Evolutionary conservation across 2,888 invertebrate genomes (phyloP).

Genomic region (Idaea biselata): DNA sequence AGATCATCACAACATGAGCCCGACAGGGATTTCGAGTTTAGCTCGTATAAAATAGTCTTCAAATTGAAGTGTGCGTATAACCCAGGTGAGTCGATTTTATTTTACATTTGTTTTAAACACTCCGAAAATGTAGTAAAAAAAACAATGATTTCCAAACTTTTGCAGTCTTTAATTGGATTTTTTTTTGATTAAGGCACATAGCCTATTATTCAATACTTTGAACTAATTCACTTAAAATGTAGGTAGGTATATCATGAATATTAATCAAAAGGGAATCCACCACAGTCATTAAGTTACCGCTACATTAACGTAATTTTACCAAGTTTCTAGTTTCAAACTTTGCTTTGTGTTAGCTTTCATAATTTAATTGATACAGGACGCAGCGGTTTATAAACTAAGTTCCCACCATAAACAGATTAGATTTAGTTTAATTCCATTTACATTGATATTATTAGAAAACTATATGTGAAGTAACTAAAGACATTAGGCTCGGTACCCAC

Average conservation of each 20-base stretch:
- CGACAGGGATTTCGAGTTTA: too few species aligned
- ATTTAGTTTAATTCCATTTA: neutral
- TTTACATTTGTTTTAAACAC: too few species aligned
- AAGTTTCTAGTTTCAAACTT: constrained; percentile 1
- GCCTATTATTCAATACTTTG: too few species aligned
- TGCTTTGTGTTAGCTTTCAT: neutral
- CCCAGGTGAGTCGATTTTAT: too few species aligned
- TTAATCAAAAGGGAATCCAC: neutral
- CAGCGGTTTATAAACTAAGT: neutral
- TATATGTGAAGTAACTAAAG: neutral
- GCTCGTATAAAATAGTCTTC: too few species aligned
- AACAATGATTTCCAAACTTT: too few species aligned
- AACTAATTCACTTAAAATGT: too few species aligned
- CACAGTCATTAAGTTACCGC: neutral
- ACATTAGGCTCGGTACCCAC: neutral
- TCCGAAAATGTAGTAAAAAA: too few species aligned
- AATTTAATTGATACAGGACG: neutral
- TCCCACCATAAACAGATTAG: neutral
- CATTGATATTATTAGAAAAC: neutral
- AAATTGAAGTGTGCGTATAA: too few species aligned
- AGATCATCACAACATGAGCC: too few species aligned
- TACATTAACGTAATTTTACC: neutral
- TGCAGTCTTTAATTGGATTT: too few species aligned
- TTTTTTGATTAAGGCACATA: too few species aligned
- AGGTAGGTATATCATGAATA: neutral